Evolutionary conservation across 2,113 vertebrate species (phyloP), one percentile per base, ranked within the genome.

Genomic region (Cyprinodon variegatus): DNA sequence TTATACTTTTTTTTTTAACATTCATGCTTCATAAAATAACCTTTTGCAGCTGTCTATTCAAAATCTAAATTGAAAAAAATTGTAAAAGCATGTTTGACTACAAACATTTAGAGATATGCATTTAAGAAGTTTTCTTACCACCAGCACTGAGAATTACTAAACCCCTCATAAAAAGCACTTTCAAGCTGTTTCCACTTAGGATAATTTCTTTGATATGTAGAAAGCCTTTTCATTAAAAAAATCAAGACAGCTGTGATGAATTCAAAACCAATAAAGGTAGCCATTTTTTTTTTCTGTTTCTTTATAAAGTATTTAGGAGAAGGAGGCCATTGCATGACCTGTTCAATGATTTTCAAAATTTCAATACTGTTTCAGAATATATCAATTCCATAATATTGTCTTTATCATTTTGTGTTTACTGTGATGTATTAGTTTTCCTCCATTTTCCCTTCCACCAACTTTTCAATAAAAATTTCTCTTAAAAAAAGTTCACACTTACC

Each of bases 401-500:
- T 57, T 20, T 20, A n/a, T 57, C 10, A 41, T 41, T 6, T n/a
- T 9, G 20, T 20, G 20, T 57, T 57, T 20, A 57, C 10, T 57
- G 20, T 8, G 3, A 20, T n/a, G 20, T 9, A 57, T 57, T n/a
- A 57, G 15, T 57, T n/a, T n/a, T 57, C 4, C 7, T 8, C 50
- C n/a, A 17, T 53, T 5, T 17, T 12, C 6, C 15, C 6, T 8
- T 53, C 50, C 50, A 29, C 1, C 29, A 29, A 29, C 29, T 29
- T 29, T 29, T 29, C 1, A 29, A 29, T 29, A 29, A 29, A 29
- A 29, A 29, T 29, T 20, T 46, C 22, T 40, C 37, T 63, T 1
- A 39, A 29, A 57, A 64, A 20, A 72, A 70, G 61, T 53, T 73
- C 22, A 63, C 53, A 86, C 95, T 94, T 91, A 99, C 98, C 98